phyloP scores from a whole-genome alignment of 1,140 invertebrate genomes.

The Zaprionus camerounensis region DNA sequence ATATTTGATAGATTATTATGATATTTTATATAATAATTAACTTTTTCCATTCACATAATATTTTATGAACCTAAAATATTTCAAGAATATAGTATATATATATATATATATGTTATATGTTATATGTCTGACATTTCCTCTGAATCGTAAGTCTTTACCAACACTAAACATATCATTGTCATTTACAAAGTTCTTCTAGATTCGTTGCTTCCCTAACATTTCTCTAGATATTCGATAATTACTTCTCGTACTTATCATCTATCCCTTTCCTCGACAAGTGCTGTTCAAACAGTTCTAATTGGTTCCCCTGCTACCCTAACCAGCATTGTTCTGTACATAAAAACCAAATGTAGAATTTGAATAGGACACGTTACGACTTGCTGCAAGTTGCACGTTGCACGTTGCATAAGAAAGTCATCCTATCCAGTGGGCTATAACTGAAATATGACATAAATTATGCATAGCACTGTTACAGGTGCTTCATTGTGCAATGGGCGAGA shows the following conservation, averaged over 20 bases:
- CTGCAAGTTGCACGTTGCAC: slow-evolving; percentile 20
- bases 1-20: too few species aligned
- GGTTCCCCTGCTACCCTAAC: background rate
- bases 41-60: too few species aligned
- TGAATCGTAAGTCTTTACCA: too few species aligned
- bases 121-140: too few species aligned
- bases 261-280: slow-evolving; percentile 2
- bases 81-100: too few species aligned
- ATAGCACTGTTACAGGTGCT: slow-evolving; percentile 60
- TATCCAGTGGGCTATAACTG: slow-evolving; percentile 20
- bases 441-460: slow-evolving; percentile 74
- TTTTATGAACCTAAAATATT: too few species aligned
- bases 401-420: slow-evolving; percentile 19
- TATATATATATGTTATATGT: too few species aligned
- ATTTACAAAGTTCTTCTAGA: too few species aligned
- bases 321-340: slow-evolving; percentile 1
- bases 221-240: background rate
- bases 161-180: too few species aligned
- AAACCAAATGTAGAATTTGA: slow-evolving; percentile 1
- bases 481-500: slow-evolving; percentile 24
- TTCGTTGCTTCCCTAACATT: background rate
- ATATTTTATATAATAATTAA: too few species aligned
- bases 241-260: background rate
- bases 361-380: slow-evolving; percentile 1
- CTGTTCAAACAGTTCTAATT: background rate